These are phyloP conservation scores for Drosophila quadrilineata DNA, from an alignment of 1,140 invertebrate genomes.

Conservation along the genomic window DNA sequence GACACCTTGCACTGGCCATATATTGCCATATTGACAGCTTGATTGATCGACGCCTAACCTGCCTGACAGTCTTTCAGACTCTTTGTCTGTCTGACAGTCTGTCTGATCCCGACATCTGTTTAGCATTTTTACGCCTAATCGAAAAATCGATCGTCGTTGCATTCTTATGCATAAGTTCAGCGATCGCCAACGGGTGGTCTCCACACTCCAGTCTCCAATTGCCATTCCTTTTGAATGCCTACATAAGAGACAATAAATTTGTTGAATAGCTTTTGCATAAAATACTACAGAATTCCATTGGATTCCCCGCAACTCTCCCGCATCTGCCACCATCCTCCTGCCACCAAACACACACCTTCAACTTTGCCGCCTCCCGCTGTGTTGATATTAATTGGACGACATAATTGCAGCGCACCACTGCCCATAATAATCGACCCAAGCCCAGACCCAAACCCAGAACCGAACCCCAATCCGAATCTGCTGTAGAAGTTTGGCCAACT, in stretches of 20 bases:
- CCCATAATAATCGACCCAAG: conserved; percentile 69
- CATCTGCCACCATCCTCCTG: not conserved
- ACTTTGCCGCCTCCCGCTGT: conserved; percentile 55
- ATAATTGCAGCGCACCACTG: conserved; percentile 78
- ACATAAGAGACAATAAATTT: conserved; percentile 74
- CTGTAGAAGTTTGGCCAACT: conserved; percentile 18
- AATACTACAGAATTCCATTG: conserved; percentile 34
- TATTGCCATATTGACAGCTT: conserved; percentile 74
- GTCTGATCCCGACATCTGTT: conserved; percentile 21
- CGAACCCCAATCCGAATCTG: too few species aligned
- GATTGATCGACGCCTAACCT: conserved; percentile 67
- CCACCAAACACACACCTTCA: not conserved
- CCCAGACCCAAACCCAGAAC: too few species aligned
- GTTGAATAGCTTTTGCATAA: conserved; percentile 72
- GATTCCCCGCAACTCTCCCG: not conserved
- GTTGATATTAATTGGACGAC: conserved; percentile 81
- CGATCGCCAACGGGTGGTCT: conserved; percentile 59
- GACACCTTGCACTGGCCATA: conserved; percentile 57
- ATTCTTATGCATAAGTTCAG: conserved; percentile 44
- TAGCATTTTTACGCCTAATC: conserved; percentile 50
- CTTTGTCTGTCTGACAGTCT: too few species aligned
- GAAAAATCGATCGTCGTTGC: conserved; percentile 42
- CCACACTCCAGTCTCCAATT: too few species aligned
- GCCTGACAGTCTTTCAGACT: too few species aligned
- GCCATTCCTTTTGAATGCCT: too few species aligned